Base-by-base conservation (phyloP, 64 coral and sea anemone species). In the Trachythela sp. region DNA sequence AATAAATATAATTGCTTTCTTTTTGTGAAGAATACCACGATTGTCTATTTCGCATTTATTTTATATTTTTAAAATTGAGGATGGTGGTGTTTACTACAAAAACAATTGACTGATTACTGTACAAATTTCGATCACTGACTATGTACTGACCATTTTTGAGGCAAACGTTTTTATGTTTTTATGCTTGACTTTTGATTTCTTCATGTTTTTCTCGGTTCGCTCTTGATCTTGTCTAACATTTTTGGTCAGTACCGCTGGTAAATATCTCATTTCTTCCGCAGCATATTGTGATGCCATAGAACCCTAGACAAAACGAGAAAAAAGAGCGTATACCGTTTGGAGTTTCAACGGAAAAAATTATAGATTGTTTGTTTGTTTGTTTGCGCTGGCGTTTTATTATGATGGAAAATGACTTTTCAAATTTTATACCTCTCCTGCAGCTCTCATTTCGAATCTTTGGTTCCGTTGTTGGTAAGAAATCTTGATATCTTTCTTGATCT, bases 401-500 rank as follows among this genome's bases (percentile, higher is more conserved):
- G 42, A 45, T 45, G 42, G 42, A 45, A 45, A 45, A 45, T 45
- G 42, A 45, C 11, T 45, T 45, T 45, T 45, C 4, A 45, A 6
- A 45, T 6, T 11, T 45, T 45, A 45, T 45, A 45, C 42, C 42
- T 45, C 42, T 45, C 11, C 42, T 6, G 42, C 42, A 45, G 42
- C 29, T 4, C 29, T 27, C 26, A 86, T 32, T 13, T 84, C 49
- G 48, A 84, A 80, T 17, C 32, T 88, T 77, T 94, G 39, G 54
- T 97, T 97, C 83, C 88, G 87, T 36, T 88, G 85, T 38, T 88
- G 90, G 50, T 92, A 97, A 0, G 68, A 90, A 80, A 33, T 94
- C 31, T 97, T 87, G 32, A 97, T 91, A 32, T 77, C 88, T 2
- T 40, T 40, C 24, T 88, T 87, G 40, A 97, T 97, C 37, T 97